Evolutionary conservation across 92 coral and sea anemone genomes (phyloP).

Genomic region (Desmophyllum pertusum): DNA sequence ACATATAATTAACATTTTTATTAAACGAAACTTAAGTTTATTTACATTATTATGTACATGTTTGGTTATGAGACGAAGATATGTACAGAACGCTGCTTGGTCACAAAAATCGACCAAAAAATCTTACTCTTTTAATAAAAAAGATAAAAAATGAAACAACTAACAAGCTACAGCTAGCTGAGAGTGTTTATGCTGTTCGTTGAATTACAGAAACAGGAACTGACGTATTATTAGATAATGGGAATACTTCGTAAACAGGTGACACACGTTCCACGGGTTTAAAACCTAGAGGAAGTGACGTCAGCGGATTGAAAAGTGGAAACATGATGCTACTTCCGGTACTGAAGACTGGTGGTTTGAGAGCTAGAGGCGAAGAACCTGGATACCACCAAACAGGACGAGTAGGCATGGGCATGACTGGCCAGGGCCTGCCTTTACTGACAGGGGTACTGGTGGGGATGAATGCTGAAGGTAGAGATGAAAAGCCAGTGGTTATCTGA

Average conservation of each 20-base stretch:
- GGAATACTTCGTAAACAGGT: neutral
- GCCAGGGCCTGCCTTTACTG: slow-evolving; percentile 9
- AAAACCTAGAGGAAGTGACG: slow-evolving; percentile 8
- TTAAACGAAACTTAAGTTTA: neutral
- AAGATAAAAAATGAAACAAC: neutral
- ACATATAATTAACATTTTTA: neutral
- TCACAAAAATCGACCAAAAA: no score
- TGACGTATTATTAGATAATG: neutral
- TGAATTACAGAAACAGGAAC: slow-evolving; percentile 7
- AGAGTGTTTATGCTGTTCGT: neutral
- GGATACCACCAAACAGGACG: neutral
- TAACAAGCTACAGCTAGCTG: no score
- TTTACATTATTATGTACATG: neutral
- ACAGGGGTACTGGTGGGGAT: neutral
- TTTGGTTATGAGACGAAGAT: neutral
- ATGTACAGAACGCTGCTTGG: neutral
- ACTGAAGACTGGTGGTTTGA: neutral
- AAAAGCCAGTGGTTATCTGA: neutral
- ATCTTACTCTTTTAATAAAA: no score
- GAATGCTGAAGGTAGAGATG: slow-evolving; percentile 2
- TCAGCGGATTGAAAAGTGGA: neutral
- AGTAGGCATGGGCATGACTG: slow-evolving; percentile 12
- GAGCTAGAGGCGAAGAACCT: neutral
- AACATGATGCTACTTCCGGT: slow-evolving; percentile 9
- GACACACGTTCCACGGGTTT: neutral